Evolutionary conservation across 2,797 vertebrate genomes (phyloP).

Genomic region (Malacoctenus gilli): DNA sequence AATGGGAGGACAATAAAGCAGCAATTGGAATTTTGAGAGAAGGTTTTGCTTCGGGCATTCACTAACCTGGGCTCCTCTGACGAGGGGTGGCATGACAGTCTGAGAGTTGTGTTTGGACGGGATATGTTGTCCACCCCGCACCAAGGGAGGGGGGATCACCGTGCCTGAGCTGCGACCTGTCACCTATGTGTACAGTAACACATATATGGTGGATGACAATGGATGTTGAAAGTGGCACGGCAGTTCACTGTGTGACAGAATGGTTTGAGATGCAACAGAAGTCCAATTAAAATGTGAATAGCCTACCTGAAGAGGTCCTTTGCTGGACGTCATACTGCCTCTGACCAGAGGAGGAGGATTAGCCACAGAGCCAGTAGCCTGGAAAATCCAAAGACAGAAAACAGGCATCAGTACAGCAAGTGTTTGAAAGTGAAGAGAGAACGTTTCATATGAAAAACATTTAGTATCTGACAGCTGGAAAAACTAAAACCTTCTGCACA

Average conservation of each 20-base stretch:
- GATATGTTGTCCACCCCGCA: slow-evolving; percentile 91
- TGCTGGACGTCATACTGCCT: slow-evolving; percentile 89
- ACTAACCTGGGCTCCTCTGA: slow-evolving; percentile 94
- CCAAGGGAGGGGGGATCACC: slow-evolving; percentile 94
- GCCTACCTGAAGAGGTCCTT: slow-evolving; percentile 89
- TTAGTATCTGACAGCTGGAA: no score
- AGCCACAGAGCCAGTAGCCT: slow-evolving; percentile 86
- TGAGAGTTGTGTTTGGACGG: slow-evolving; percentile 90
- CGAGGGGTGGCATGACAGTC: slow-evolving; percentile 94
- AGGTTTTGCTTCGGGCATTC: no score
- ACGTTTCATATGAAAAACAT: not conserved
- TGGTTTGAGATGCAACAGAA: no score
- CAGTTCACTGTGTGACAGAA: no score
- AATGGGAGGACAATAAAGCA: not conserved
- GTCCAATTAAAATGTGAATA: no score
- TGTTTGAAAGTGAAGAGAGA: no score
- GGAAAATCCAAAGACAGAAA: slow-evolving; percentile 6
- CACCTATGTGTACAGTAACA: slow-evolving; percentile 75
- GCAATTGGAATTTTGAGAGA: not conserved
- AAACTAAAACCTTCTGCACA: slow-evolving; percentile 85
- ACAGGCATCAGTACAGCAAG: not conserved
- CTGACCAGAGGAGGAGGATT: slow-evolving; percentile 92
- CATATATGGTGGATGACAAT: no score
- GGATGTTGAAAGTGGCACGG: not conserved
- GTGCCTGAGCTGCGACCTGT: slow-evolving; percentile 87